phyloP scores from a whole-genome alignment of 2,797 vertebrate species.

The Malacoctenus gilli region DNA sequence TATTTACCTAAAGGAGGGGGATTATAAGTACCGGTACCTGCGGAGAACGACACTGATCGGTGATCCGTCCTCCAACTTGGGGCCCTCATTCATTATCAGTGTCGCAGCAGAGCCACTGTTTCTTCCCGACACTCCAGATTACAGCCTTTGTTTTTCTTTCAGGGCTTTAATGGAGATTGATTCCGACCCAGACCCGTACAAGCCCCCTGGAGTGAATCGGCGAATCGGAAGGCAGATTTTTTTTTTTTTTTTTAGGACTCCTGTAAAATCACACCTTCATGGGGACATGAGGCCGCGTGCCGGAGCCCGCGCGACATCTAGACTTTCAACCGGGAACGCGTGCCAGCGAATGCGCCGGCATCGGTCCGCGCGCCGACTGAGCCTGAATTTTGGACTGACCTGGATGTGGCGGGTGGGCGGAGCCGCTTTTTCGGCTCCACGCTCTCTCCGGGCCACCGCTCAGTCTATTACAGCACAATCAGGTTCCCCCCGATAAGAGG shows the following conservation, averaged over 20 bases:
- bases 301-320: neutral
- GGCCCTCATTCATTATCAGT: constrained; percentile 59
- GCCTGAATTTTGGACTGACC: constrained; percentile 36
- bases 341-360: constrained; percentile 27
- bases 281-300: constrained; percentile 4
- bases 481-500: constrained; percentile 42
- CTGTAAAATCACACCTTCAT: constrained; percentile 40
- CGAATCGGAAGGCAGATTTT: too few relatives aligned
- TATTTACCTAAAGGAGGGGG: constrained; percentile 13
- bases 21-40: constrained; percentile 34
- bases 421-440: constrained; percentile 32
- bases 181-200: too few relatives aligned
- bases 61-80: constrained; percentile 40
- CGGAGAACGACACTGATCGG: constrained; percentile 22
- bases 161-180: constrained; percentile 63
- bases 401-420: constrained; percentile 45
- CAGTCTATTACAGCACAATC: constrained; percentile 67
- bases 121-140: constrained; percentile 68
- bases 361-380: constrained; percentile 33
- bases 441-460: constrained; percentile 31
- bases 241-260: constrained; percentile 15
- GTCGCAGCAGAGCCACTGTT: constrained; percentile 62
- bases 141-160: constrained; percentile 64
- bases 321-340: constrained; percentile 4
- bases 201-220: too few relatives aligned